Evolutionary conservation across 1,140 invertebrate genomes (phyloP).

Genomic region (Scaptomyza hsui): DNA sequence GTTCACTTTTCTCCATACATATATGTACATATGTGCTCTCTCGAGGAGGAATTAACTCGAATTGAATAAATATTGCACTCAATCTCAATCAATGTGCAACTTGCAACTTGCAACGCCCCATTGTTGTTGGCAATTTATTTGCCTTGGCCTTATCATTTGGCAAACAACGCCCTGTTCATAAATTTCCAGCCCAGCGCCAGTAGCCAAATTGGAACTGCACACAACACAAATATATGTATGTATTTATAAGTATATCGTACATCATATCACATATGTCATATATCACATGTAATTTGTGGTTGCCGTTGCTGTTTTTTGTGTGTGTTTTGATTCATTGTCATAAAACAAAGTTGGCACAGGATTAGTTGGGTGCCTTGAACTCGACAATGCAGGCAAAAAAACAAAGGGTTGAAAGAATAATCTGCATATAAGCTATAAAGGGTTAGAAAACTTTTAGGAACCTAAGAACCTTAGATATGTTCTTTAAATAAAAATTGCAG

Average conservation of each 20-base stretch:
- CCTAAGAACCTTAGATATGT: too few species aligned
- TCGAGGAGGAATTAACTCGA: constrained; percentile 31
- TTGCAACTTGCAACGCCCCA: constrained; percentile 9
- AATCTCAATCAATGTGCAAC: constrained; percentile 60
- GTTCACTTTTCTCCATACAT: constrained; percentile 33
- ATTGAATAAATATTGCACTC: constrained; percentile 63
- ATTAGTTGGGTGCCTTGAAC: constrained; percentile 8
- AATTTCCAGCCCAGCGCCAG: constrained; percentile 54
- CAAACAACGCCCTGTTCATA: constrained; percentile 66
- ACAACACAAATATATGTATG: constrained; percentile 9
- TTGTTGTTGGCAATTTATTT: constrained; percentile 57
- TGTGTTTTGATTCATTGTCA: not conserved
- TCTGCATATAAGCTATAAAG: not conserved
- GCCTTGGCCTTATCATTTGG: constrained; percentile 64
- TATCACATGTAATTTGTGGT: constrained; percentile 6
- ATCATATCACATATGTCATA: constrained; percentile 26
- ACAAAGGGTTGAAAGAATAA: not conserved
- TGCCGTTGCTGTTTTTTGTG: not conserved
- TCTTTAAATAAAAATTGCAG: too few species aligned
- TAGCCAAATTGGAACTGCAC: constrained; percentile 59
- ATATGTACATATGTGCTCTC: too few species aligned
- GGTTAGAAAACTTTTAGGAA: too few species aligned
- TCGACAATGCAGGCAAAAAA: not conserved
- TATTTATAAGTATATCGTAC: constrained; percentile 6
- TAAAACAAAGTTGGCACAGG: constrained; percentile 6